phyloP scores from a whole-genome alignment of 2,888 invertebrate genomes.

The Drosophila formosana region DNA sequence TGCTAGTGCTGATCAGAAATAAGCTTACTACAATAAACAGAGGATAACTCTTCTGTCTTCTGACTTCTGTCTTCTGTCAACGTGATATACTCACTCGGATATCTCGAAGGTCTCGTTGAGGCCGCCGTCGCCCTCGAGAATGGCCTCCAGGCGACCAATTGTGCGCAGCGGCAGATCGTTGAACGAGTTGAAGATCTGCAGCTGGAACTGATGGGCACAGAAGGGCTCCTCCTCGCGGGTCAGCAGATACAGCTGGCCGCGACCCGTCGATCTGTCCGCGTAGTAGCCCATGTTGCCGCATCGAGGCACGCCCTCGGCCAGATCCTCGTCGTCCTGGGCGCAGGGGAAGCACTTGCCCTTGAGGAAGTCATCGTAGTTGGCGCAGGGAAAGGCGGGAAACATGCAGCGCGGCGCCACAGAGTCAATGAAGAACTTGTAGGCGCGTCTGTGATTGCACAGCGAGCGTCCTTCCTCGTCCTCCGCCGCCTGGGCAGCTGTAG shows the following conservation, averaged over 20 bases:
- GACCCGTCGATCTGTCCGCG: slow-evolving; percentile 92
- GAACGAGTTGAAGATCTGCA: slow-evolving; percentile 91
- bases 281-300: slow-evolving; percentile 98
- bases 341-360: slow-evolving; percentile 92
- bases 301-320: slow-evolving; percentile 85
- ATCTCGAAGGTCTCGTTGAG: slow-evolving; percentile 95
- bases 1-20: too few relatives aligned
- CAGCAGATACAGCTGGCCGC: slow-evolving; percentile 94
- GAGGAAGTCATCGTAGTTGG: slow-evolving; percentile 93
- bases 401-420: slow-evolving; percentile 96
- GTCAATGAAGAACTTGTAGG: slow-evolving; percentile 97
- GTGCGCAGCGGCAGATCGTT: slow-evolving; percentile 87
- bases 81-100: slow-evolving; percentile 88
- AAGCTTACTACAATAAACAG: too few relatives aligned
- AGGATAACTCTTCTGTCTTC: too few relatives aligned
- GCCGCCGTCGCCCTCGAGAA: slow-evolving; percentile 91
- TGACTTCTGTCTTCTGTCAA: too few relatives aligned
- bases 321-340: slow-evolving; percentile 83
- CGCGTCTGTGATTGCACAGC: slow-evolving; percentile 96
- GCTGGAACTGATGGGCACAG: slow-evolving; percentile 95
- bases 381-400: slow-evolving; percentile 96
- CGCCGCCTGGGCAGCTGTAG: slow-evolving; percentile 87
- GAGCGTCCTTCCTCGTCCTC: slow-evolving; percentile 94
- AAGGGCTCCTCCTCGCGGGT: slow-evolving; percentile 97
- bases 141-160: slow-evolving; percentile 91